Base-by-base conservation (phyloP, 2,113 vertebrate genomes). In the Herpailurus yagouaroundi region DNA sequence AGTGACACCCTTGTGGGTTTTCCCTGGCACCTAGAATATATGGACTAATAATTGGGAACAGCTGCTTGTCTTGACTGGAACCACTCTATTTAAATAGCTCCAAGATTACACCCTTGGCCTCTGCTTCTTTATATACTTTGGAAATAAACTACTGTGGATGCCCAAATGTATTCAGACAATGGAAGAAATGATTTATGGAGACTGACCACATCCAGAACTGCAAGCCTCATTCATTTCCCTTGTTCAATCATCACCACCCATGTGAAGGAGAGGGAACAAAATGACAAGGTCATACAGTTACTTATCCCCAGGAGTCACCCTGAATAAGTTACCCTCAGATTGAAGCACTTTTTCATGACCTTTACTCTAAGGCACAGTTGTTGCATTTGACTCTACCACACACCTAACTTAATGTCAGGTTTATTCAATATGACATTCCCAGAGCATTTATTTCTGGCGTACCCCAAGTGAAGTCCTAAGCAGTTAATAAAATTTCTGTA, bases 1-100 rank as follows among this genome's bases (percentile, higher is more conserved):
- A 96, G 98, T 91, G 97, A 97, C 94, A 98, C 92, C 94, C 97
- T 97, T 97, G 97, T 97, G 97, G 94, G 94, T 95, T 97, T 97
- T 96, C 97, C 97, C 97, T 98, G 97, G 97, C 97, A 98, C 97
- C 96, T 95, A 94, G 94, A 97, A 96, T 97, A 96, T 92, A 97
- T 97, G 90, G 95, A 69, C 80, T 92, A 96, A 97, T 97, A 98
- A 98, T 96, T 97, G 95, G 84, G 76, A 97, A 94, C 97, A 98
- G 97, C 94, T 98, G 97, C 80, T 87, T 55, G 91, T 88, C 97
- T 95, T 92, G 96, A 96, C 97, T 96, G 94, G 83, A 96, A 84
- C 84, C 90, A 52, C 94, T 95, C 82, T 95, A 74, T 96, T 95
- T 97, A 97, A 97, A 97, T 64, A 97, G 97, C 94, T 97, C 97